Percentiles rank a stretch among this genome's conserved stretches.
Evolutionary conservation across 2,113 vertebrate species (phyloP).

Genomic region (Shinisaurus crocodilurus): DNA sequence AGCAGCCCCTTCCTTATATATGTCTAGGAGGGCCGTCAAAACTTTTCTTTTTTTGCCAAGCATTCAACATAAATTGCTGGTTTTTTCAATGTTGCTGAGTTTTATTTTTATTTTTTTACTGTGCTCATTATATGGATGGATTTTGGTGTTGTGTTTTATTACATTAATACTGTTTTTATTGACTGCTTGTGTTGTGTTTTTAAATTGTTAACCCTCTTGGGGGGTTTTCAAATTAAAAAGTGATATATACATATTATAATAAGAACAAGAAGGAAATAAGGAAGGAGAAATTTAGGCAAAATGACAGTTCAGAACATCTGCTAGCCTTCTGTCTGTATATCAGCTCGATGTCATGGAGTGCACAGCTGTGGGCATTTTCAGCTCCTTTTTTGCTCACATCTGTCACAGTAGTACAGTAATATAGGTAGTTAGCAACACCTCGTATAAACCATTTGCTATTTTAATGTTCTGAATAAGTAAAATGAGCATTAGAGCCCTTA

Average conservation of each 20-base stretch:
- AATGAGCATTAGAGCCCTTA: conserved; percentile 78
- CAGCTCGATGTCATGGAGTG: conserved; percentile 81
- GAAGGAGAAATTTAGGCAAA: conserved; percentile 77
- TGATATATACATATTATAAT: neutral
- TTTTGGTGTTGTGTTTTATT: neutral
- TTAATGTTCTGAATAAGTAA: conserved; percentile 85
- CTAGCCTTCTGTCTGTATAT: conserved; percentile 82
- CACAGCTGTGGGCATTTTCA: conserved; percentile 90
- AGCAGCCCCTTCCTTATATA: neutral
- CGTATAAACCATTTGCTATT: conserved; percentile 81
- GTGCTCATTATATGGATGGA: neutral
- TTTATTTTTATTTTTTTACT: neutral
- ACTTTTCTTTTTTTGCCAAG: neutral
- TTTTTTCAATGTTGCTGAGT: neutral
- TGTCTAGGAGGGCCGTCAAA: neutral
- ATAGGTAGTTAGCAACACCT: conserved; percentile 88
- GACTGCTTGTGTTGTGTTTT: neutral
- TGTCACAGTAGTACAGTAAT: conserved; percentile 86
- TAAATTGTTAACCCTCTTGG: neutral
- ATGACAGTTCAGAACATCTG: conserved; percentile 92
- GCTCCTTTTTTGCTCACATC: conserved; percentile 91
- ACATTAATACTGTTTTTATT: neutral
- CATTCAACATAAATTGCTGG: neutral
- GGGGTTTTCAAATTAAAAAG: neutral
- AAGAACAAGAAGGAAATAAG: neutral